A percentile compares a stretch with the other conserved stretches of the same genome.
These are phyloP conservation scores for Collichthys lucidus DNA, from an alignment of 2,113 vertebrate species.

Conservation along the genomic window DNA sequence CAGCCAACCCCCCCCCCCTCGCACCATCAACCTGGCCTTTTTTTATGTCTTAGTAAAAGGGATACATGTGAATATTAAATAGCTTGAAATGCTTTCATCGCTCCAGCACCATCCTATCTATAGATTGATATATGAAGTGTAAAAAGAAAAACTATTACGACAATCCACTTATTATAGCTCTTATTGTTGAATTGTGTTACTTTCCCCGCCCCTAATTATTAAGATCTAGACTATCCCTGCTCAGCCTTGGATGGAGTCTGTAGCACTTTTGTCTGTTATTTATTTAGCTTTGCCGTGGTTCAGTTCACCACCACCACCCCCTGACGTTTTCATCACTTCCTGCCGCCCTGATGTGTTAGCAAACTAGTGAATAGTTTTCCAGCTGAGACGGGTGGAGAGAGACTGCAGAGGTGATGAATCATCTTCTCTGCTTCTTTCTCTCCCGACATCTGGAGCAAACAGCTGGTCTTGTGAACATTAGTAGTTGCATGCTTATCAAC, in stretches of 20 bases:
- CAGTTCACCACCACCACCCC: conserved; percentile 52
- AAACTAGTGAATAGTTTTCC: conserved; percentile 57
- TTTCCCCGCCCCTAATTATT: conserved; percentile 43
- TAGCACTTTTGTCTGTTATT: conserved; percentile 79
- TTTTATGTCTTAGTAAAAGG: conserved; percentile 75
- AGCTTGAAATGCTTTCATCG: conserved; percentile 67
- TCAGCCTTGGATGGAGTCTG: conserved; percentile 63
- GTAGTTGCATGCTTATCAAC: conserved; percentile 82
- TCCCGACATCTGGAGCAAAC: conserved; percentile 56
- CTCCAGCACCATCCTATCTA: conserved; percentile 69
- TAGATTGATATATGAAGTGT: conserved; percentile 72
- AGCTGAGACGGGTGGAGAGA: conserved; percentile 9
- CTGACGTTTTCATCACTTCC: conserved; percentile 40
- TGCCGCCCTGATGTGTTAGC: conserved; percentile 58
- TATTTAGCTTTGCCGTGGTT: conserved; percentile 78
- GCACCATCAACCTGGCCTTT: conserved; percentile 40
- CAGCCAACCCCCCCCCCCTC: conserved; percentile 14
- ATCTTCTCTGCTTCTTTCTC: conserved; percentile 49
- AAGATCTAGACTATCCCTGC: conserved; percentile 54
- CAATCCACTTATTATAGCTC: conserved; percentile 79
- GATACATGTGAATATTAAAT: conserved; percentile 65
- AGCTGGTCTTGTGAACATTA: conserved; percentile 76
- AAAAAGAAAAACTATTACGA: conserved; percentile 64
- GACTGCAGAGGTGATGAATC: conserved; percentile 19
- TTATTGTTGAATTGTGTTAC: conserved; percentile 70